Evolutionary conservation across 2,888 invertebrate species (phyloP), one percentile per base, ranked within the genome.

Genomic region (Clusia tigrina): DNA sequence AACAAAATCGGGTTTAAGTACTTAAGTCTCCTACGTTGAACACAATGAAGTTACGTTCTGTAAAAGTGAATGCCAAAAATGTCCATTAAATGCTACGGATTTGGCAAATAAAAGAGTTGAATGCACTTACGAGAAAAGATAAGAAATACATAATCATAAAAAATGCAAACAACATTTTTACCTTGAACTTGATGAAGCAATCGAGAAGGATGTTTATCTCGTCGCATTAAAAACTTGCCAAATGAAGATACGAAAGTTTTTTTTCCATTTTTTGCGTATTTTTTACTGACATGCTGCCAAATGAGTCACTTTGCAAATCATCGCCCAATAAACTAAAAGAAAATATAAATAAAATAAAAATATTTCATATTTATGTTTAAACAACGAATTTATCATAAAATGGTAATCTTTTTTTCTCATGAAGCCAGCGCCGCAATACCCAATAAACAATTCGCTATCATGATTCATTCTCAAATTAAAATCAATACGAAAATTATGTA

Each of bases 401-500:
- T 76, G 71, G 63, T 79, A 76, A 81, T 75, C 79, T 78, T 61
- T 68, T 74, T 73, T 79, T 80, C 77, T 77, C 73, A 78, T 74
- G 76, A 80, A 74, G 69, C 59, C 56, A 37, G 22, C 9, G 58
- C 25, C 37, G 17, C 53, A 46, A 51, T 51, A 22, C 55, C 32
- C 52, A 56, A 76, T 75, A 76, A 74, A 78, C 71, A 74, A 75
- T 70, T 71, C 70, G 76, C 78, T 76, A 74, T 71, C 76, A 61
- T 79, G 79, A 79, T 74, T 81, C 80, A 79, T 74, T 70, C 70
- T 67, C 68, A 63, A 67, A 69, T 70, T 69, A 67, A 73, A 73
- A 70, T 69, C 71, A 78, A 64, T 53, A 55, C 48, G 51, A 57
- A 61, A 56, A 56, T 23, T 57, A 71, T 74, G 68, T 62, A 63